Conservation (phyloP, 1,140 invertebrate species). For the Tigriopus japonicus region DNA sequence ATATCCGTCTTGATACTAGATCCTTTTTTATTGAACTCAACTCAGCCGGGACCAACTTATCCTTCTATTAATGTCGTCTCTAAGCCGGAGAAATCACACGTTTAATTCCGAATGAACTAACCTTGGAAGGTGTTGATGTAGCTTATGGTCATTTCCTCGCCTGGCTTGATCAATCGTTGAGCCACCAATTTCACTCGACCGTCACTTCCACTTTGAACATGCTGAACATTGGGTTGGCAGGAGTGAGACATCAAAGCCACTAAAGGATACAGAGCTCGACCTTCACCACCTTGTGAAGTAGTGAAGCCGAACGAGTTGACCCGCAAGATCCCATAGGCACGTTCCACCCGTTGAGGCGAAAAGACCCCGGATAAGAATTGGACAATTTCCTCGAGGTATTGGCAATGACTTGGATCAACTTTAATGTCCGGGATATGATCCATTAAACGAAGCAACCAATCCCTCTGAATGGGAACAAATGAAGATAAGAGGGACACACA, state of each 20-base stretch:
- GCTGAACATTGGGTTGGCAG: not conserved
- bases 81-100: no score
- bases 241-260: conserved; percentile 2
- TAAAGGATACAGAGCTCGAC: not conserved
- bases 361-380: no score
- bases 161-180: not conserved
- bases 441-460: no score
- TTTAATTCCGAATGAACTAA: not conserved
- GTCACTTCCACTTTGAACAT: not conserved
- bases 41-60: no score
- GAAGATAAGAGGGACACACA: no score
- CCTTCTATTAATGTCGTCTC: no score
- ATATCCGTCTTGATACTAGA: no score
- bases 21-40: no score
- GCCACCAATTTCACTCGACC: not conserved
- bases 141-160: not conserved
- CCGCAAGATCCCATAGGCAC: not conserved
- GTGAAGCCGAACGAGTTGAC: not conserved
- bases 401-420: no score
- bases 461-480: no score
- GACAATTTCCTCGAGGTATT: no score
- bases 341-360: not conserved
- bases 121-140: not conserved
- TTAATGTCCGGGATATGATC: no score
- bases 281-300: not conserved